Base-by-base conservation (phyloP, 2,888 invertebrate genomes). In the Acleris literana region DNA sequence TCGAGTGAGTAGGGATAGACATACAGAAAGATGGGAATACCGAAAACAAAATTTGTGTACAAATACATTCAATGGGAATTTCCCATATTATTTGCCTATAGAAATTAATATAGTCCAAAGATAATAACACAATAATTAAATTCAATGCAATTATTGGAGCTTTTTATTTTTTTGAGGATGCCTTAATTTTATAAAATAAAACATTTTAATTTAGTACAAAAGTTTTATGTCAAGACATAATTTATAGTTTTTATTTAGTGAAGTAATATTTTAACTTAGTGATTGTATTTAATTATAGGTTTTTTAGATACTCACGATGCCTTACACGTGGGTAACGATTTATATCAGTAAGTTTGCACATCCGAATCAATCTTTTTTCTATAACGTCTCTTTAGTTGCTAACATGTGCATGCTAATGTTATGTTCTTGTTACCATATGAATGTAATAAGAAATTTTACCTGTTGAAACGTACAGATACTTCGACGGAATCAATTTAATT, bases 121-220 rank as follows among this genome's bases (percentile, higher is more conserved):
- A 54, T 29, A 22, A 33, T 44, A 57, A 11, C 39, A 17, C 29
- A 39, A 46, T 46, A 55, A 29, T 44, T 44, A 29, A 48, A 43
- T 53, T 7, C 48, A 54, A 44, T 39, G 49, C 49, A 58, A 48
- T 17, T 52, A 46, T 53, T 20, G 18, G 29, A 49, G 39, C 11
- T n/a, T 62, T 9, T 56, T 25, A 39, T 22, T 51, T 25, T 7
- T 39, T 63, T 16, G 22, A 22, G 22, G 55, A 22, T 33, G 0
- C 33, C n/a, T 51, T 20, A 16, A 49, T 18, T 48, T 49, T 22
- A 43, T 18, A 29, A 22, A 56, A 57, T 53, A 18, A 57, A 58
- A 63, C 62, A 52, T 62, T 66, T 53, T 62, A 51, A 43, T 62
- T 65, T 46, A 67, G 66, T 67, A 67, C 66, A 67, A 67, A 66